Evolutionary conservation across 2,888 invertebrate species (phyloP), one percentile per base, ranked within the genome.

Genomic region (Nycteola revayana): DNA sequence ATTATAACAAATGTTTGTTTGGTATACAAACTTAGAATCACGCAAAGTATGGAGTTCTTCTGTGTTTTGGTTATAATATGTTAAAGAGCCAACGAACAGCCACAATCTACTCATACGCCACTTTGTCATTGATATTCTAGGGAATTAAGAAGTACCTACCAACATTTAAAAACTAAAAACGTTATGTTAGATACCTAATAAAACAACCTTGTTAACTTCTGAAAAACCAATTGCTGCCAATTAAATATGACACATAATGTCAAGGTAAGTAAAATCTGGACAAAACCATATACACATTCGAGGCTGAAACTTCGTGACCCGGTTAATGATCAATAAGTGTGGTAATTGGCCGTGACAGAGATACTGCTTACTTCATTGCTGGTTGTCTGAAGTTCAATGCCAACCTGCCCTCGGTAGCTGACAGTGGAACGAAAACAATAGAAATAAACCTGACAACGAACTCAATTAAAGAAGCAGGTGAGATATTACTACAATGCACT

Each of bases 321-420:
- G 47, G 48, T 62, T 74, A 48, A 28, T 45, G 28, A 32, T 51
- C 52, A 67, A 60, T 60, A 53, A 50, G 43, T 76, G 66, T 78
- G 48, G 67, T 66, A 78, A 82, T 35, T 42, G 71, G 49, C 73
- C 74, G 55, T 65, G 74, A 39, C 60, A 49, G 49, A 49, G 53
- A 65, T 68, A 49, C 39, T 49, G 43, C 39, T 49, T 49, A 59
- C 36, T 49, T 48, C 35, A 17, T 25, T 33, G 32, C 24, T 33
- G 32, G 55, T 17, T 25, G 43, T 29, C 35, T 66, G 68, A 79
- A 80, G 79, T 77, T 80, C 80, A 80, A 76, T 72, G 72, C 61
- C 68, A 43, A 30, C 35, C 43, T 49, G 41, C 36, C 35, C 42
- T 36, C 28, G 25, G 35, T 8, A 10, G 11, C 1, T 27, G 21